A percentile compares a stretch with the other conserved stretches of the same genome.
Evolutionary conservation across 1,140 invertebrate genomes (phyloP).

Genomic region (Bathynomus jamesi): DNA sequence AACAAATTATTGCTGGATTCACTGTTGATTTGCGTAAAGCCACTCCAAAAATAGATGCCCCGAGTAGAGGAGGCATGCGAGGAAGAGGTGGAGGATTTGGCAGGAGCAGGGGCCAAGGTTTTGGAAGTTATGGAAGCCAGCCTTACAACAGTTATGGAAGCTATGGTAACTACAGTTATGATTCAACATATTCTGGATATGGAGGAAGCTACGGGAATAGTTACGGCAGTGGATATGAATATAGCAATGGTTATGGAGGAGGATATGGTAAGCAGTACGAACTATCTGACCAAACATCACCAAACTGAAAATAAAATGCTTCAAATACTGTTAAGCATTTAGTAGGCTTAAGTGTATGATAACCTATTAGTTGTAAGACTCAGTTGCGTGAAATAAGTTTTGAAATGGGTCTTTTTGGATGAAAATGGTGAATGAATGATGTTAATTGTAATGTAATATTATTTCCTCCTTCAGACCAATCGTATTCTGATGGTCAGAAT

Average conservation of each 20-base stretch:
- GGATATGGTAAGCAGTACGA: too few relatives aligned
- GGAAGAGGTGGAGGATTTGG: constrained; percentile 28
- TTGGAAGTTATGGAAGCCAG: constrained; percentile 22
- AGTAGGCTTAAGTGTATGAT: background rate
- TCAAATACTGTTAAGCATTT: constrained; percentile 3
- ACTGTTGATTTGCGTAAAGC: constrained; percentile 92
- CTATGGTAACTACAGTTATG: constrained; percentile 25
- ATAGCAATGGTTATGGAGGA: constrained; percentile 19
- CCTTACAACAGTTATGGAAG: constrained; percentile 23
- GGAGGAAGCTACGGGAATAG: constrained; percentile 21
- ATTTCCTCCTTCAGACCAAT: constrained; percentile 12
- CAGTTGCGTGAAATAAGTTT: background rate
- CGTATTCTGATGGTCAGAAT: constrained; percentile 5
- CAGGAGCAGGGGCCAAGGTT: constrained; percentile 13
- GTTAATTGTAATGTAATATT: background rate
- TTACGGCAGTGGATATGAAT: constrained; percentile 24
- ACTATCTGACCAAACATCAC: too few relatives aligned
- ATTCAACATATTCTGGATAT: background rate
- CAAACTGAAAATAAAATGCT: too few relatives aligned
- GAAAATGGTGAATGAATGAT: background rate
- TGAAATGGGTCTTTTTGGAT: background rate
- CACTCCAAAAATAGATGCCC: constrained; percentile 52
- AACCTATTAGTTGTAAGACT: background rate
- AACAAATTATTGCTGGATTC: constrained; percentile 85
- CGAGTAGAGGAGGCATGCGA: constrained; percentile 21